Evolutionary conservation across 1,140 invertebrate genomes (phyloP).

Genomic region (Conus betulinus): DNA sequence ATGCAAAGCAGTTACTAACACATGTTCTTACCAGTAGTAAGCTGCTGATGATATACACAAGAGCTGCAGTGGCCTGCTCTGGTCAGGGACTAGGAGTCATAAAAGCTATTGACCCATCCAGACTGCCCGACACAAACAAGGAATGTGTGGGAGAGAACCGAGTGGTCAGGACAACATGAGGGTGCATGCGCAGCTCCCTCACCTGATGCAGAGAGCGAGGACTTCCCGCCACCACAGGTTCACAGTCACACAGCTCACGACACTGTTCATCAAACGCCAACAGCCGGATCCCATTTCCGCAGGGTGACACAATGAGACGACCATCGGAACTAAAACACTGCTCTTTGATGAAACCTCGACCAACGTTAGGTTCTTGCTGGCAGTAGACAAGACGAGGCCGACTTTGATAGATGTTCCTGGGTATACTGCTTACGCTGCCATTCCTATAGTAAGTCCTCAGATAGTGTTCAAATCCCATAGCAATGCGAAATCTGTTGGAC

Average conservation of each 20-base stretch:
- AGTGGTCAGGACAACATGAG: slow-evolving; percentile 91
- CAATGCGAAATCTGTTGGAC: neutral
- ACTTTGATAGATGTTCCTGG: neutral
- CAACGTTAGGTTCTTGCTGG: slow-evolving; percentile 90
- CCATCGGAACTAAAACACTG: slow-evolving; percentile 93
- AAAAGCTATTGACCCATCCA: slow-evolving; percentile 91
- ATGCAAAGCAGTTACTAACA: neutral
- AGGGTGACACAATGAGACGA: slow-evolving; percentile 91
- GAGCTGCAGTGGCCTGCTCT: neutral
- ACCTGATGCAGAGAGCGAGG: slow-evolving; percentile 79
- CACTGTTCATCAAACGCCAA: slow-evolving; percentile 87
- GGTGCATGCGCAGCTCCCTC: slow-evolving; percentile 84
- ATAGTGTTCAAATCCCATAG: neutral
- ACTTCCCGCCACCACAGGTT: slow-evolving; percentile 76
- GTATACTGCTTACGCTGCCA: neutral
- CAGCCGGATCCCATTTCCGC: slow-evolving; percentile 88
- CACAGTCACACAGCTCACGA: slow-evolving; percentile 85
- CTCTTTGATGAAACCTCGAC: slow-evolving; percentile 88
- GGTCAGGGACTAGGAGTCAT: slow-evolving; percentile 10
- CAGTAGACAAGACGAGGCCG: slow-evolving; percentile 87
- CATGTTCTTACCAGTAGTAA: neutral
- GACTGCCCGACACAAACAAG: slow-evolving; percentile 90
- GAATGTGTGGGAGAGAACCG: slow-evolving; percentile 92
- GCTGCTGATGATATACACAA: neutral
- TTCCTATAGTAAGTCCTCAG: neutral